Evolutionary conservation across 1,140 invertebrate species (phyloP).

Genomic region (Euura lappo): DNA sequence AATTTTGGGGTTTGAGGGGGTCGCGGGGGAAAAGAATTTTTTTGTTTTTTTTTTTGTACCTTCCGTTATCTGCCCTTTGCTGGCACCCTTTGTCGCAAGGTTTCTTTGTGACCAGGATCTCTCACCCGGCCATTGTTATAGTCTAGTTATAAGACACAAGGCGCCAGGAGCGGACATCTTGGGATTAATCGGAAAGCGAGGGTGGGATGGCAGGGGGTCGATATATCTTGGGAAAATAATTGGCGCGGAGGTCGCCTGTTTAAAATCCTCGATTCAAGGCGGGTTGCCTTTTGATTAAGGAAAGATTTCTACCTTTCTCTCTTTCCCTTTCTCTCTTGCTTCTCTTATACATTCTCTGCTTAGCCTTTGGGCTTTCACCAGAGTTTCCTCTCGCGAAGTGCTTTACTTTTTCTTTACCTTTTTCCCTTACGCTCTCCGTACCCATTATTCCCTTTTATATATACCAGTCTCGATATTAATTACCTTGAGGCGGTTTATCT

Average conservation of each 20-base stretch:
- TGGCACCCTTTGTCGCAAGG: slow-evolving; percentile 41
- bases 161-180: neutral
- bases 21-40: neutral
- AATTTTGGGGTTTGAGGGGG: neutral
- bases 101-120: slow-evolving; percentile 35
- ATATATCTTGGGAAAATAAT: slow-evolving; percentile 7
- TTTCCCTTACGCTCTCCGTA: neutral
- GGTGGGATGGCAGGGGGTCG: neutral
- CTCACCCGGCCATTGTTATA: slow-evolving; percentile 32
- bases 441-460: neutral
- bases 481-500: slow-evolving; percentile 9
- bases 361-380: slow-evolving; percentile 1
- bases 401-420: neutral
- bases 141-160: slow-evolving; percentile 12
- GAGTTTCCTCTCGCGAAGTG: neutral
- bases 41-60: slow-evolving; percentile 44
- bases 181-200: neutral
- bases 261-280: slow-evolving; percentile 11
- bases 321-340: neutral
- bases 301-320: neutral
- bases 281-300: slow-evolving; percentile 10
- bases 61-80: slow-evolving; percentile 45
- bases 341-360: neutral
- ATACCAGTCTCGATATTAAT: slow-evolving; percentile 10
- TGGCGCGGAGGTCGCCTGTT: slow-evolving; percentile 7